A percentile compares a stretch with the other conserved stretches of the same genome.
phyloP scores from a whole-genome alignment of 2,113 vertebrate species.

The Oncorhynchus keta region DNA sequence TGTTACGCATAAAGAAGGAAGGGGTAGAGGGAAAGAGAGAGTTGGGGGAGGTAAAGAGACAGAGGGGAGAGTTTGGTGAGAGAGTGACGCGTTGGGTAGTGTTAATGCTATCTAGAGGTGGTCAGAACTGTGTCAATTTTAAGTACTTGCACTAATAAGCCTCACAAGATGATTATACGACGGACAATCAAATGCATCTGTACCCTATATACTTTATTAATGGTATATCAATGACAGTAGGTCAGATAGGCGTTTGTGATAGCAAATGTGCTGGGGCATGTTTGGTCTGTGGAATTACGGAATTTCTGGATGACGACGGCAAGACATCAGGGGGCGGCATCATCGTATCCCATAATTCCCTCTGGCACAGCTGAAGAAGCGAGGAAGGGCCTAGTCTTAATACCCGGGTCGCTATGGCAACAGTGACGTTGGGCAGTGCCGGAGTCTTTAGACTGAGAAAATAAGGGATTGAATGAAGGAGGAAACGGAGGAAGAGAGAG shows the following conservation, averaged over 20 bases:
- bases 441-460: constrained; percentile 36
- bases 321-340: constrained; percentile 24
- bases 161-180: too few relatives aligned
- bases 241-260: neutral
- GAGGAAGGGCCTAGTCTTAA: constrained; percentile 62
- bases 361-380: constrained; percentile 65
- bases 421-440: constrained; percentile 65
- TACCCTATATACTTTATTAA: too few relatives aligned
- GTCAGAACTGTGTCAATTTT: too few relatives aligned
- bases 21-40: constrained; percentile 7
- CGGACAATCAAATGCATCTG: too few relatives aligned
- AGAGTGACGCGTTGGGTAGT: neutral
- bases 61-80: constrained; percentile 5
- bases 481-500: constrained; percentile 41
- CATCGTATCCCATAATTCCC: constrained; percentile 63
- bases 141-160: too few relatives aligned
- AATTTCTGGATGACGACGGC: constrained; percentile 1
- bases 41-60: constrained; percentile 36
- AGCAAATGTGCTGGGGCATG: constrained; percentile 15
- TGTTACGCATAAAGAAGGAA: constrained; percentile 30
- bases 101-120: neutral
- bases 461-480: constrained; percentile 43
- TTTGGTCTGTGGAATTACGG: constrained; percentile 17
- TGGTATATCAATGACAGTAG: neutral
- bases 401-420: constrained; percentile 73